Percentiles rank a stretch among this genome's conserved stretches.
Evolutionary conservation across 2,888 invertebrate genomes (phyloP).

Genomic region (Bellardia pandia): DNA sequence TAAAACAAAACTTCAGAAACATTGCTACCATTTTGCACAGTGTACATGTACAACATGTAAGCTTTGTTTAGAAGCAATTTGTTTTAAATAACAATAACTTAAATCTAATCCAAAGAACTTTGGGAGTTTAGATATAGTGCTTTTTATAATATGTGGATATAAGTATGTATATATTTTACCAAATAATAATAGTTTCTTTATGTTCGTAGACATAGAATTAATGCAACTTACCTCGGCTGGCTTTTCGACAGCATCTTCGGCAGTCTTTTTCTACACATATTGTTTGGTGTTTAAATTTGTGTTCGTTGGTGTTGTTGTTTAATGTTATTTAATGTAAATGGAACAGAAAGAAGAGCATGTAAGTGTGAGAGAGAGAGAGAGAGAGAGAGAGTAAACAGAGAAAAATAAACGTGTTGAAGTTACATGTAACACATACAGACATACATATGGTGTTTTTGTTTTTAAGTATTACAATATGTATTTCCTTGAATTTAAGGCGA

Average conservation of each 20-base stretch:
- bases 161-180: too few species aligned
- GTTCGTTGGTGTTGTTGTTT: conserved; percentile 3
- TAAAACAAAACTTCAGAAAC: too few species aligned
- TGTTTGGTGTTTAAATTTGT: conserved; percentile 5
- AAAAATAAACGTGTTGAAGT: background rate
- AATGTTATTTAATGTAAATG: background rate
- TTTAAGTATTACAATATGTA: too few species aligned
- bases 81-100: too few species aligned
- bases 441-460: too few species aligned
- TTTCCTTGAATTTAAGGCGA: too few species aligned
- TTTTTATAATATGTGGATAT: too few species aligned
- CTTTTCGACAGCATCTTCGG: conserved; percentile 55
- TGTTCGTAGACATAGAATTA: too few species aligned
- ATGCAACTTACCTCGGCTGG: conserved; percentile 61
- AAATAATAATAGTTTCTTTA: too few species aligned
- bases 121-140: too few species aligned
- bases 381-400: background rate
- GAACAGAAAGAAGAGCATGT: conserved; percentile 1
- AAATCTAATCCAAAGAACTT: too few species aligned
- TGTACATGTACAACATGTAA: background rate
- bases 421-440: background rate
- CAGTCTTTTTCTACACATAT: conserved; percentile 56
- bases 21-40: too few species aligned
- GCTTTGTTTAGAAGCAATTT: background rate
- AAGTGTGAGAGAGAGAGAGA: background rate